A percentile compares a stretch with the other conserved stretches of the same genome.
phyloP scores from a whole-genome alignment of 92 coral and sea anemone genomes.

The Porites rus region DNA sequence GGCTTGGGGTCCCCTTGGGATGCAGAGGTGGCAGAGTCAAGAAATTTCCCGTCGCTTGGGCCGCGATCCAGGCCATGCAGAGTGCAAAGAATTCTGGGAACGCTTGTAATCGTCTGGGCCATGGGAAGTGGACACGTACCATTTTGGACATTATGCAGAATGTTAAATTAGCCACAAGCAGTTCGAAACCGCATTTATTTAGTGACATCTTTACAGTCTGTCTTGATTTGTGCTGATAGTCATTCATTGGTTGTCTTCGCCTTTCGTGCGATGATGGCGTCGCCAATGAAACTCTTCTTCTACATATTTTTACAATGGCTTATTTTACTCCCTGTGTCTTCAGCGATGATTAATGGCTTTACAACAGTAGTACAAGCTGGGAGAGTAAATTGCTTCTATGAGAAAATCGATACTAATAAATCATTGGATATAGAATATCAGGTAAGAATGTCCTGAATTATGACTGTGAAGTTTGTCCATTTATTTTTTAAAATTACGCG shows the following conservation, averaged over 20 bases:
- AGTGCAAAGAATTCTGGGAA: slow-evolving; percentile 46
- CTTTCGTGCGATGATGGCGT: slow-evolving; percentile 8
- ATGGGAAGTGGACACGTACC: slow-evolving; percentile 19
- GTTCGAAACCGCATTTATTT: not conserved
- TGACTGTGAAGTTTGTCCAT: no score
- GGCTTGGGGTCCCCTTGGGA: no score
- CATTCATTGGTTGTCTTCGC: not conserved
- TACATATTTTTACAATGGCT: slow-evolving; percentile 31
- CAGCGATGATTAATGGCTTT: slow-evolving; percentile 77
- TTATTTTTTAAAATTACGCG: not conserved
- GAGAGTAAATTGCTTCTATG: slow-evolving; percentile 79
- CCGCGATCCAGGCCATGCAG: not conserved
- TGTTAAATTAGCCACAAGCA: slow-evolving; percentile 4
- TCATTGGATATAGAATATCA: slow-evolving; percentile 85
- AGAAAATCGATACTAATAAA: slow-evolving; percentile 61
- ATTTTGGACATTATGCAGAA: slow-evolving; percentile 9
- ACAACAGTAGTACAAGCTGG: slow-evolving; percentile 83
- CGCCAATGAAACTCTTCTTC: not conserved
- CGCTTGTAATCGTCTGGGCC: slow-evolving; percentile 1
- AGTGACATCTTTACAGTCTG: not conserved
- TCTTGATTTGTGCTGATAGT: not conserved
- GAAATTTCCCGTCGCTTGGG: no score
- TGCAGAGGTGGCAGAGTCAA: no score
- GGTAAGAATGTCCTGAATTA: slow-evolving; percentile 39
- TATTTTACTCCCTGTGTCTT: slow-evolving; percentile 32